These are phyloP conservation scores for Dendrolimus punctatus DNA, from an alignment of 1,140 invertebrate species.

Conservation along the genomic window DNA sequence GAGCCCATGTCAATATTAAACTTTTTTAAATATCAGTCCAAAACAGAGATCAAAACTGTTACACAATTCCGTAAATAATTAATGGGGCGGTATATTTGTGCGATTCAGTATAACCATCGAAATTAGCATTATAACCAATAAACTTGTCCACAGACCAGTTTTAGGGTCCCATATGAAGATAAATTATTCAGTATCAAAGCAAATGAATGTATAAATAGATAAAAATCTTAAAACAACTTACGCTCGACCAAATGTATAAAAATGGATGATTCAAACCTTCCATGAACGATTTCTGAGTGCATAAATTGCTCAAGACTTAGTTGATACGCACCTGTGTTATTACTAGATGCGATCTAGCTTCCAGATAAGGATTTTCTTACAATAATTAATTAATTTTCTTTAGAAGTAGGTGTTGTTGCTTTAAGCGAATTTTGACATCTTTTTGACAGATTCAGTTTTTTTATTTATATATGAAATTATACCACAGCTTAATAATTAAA, in stretches of 20 bases:
- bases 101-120: too few relatives aligned
- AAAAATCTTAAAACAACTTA: constrained; percentile 22
- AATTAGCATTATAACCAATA: too few relatives aligned
- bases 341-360: constrained; percentile 11
- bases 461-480: too few relatives aligned
- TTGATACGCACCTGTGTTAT: constrained; percentile 8
- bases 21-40: too few relatives aligned
- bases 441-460: constrained; percentile 9
- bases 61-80: too few relatives aligned
- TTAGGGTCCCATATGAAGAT: too few relatives aligned
- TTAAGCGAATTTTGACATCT: constrained; percentile 12
- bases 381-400: constrained; percentile 17
- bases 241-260: constrained; percentile 50
- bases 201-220: constrained; percentile 2
- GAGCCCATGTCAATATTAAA: too few relatives aligned
- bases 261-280: constrained; percentile 37
- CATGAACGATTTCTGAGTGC: constrained; percentile 22
- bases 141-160: too few relatives aligned
- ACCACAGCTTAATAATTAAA: too few relatives aligned
- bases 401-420: constrained; percentile 4
- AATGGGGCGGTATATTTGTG: too few relatives aligned
- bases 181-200: too few relatives aligned
- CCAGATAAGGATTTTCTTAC: constrained; percentile 36
- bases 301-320: constrained; percentile 28
- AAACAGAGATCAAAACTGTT: too few relatives aligned